Evolutionary conservation across 1,140 invertebrate species (phyloP), one percentile per base, ranked within the genome.

Genomic region (Drosophila yakuba): DNA sequence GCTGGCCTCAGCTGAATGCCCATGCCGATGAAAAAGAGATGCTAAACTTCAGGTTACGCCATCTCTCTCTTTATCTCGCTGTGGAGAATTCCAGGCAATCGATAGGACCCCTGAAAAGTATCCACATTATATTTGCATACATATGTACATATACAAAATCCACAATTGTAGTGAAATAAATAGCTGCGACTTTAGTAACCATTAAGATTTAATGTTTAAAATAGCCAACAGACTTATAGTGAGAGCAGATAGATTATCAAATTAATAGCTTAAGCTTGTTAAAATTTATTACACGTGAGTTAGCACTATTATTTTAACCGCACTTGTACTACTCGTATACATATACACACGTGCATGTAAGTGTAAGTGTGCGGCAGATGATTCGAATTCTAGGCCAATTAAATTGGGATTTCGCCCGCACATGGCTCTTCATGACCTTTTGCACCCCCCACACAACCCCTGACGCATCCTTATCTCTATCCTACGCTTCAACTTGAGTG

Each of bases 301-400:
- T 48, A 14, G 3, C 35, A 2, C 28, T 15, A 51, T 32, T 51
- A 12, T 17, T 17, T 17, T 17, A 1, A 35, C 25, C 48, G 48
- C 48, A 4, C 32, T 11, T 17, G 48, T 35, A 15, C 10, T 11
- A 35, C 28, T 51, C 3, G 12, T 23, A 32, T 39, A 25, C 38
- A 14, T 14, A 39, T 48, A 38, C 38, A 39, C 0, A 39, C 36
- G 11, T 17, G 38, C 25, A 17, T 14, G 35, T 23, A 36, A 39
- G 43, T 66, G 38, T 28, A 66, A 64, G 63, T 71, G 6, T 35
- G 10, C n/a, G 44, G 52, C 66, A 71, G 52, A 71, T 71, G 67
- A 71, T 71, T 71, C 52, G 28, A 71, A 48, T 71, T 58, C 68
- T 71, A 71, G 68, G 68, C 68, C 68, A 71, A 71, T 71, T 71